These are phyloP conservation scores for Amphimallon solstitiale DNA, from an alignment of 2,888 invertebrate genomes.

Conservation along the genomic window DNA sequence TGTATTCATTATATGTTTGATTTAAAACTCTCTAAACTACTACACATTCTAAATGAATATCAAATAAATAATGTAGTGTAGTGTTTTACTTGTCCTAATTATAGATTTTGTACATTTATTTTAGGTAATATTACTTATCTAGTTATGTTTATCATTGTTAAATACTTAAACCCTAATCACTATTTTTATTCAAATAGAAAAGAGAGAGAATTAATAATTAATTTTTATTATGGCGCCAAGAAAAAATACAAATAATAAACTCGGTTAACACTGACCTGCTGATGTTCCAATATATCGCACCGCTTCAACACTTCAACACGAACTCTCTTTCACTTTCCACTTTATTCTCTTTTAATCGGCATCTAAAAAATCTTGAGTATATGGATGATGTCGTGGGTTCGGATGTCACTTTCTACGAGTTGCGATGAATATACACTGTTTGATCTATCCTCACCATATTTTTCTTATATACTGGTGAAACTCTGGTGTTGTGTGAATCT, in stretches of 20 bases:
- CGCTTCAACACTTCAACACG: background rate
- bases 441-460: slow-evolving; percentile 21
- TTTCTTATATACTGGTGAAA: slow-evolving; percentile 32
- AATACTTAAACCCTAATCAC: too few relatives aligned
- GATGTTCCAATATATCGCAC: background rate
- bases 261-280: slow-evolving; percentile 22
- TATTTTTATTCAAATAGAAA: too few relatives aligned
- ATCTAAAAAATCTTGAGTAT: slow-evolving; percentile 12
- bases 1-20: too few relatives aligned
- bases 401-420: slow-evolving; percentile 30
- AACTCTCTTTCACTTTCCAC: slow-evolving; percentile 33
- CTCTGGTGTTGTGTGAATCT: slow-evolving; percentile 3
- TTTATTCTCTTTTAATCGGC: slow-evolving; percentile 1
- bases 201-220: too few relatives aligned
- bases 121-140: too few relatives aligned
- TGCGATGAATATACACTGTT: slow-evolving; percentile 23
- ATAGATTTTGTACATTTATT: too few relatives aligned
- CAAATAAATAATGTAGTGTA: too few relatives aligned
- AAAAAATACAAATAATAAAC: background rate
- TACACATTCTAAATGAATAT: too few relatives aligned
- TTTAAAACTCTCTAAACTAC: too few relatives aligned
- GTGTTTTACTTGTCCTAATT: too few relatives aligned
- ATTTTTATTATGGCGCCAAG: too few relatives aligned
- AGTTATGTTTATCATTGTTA: too few relatives aligned
- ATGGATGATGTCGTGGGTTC: slow-evolving; percentile 8